Evolutionary conservation across 2,888 invertebrate species (phyloP), one percentile per base, ranked within the genome.

Genomic region (Acronicta alni): DNA sequence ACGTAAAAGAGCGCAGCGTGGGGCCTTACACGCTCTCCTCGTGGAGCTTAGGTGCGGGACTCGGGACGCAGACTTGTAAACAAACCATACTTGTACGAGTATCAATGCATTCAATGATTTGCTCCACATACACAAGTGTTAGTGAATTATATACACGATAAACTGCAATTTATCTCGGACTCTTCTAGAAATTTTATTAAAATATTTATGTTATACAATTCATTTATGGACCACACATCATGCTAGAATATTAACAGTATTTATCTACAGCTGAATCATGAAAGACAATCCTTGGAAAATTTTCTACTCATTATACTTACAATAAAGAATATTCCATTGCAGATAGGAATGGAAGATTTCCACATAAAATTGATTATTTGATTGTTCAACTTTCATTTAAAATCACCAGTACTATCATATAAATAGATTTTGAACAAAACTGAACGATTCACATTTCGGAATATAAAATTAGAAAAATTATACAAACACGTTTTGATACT

Each of bases 1-100:
- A 92, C 90, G 92, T 92, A 91, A 93, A 92, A 93, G 91, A 92
- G 89, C 93, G 88, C 93, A 89, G 91, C 90, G 84, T 88, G 93
- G 92, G 90, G 90, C 77, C 83, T 76, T 69, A 77, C 83, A 82
- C 80, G 80, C 77, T 84, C 83, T 84, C 53, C 41, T 55, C 51
- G 81, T 80, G 76, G 65, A 81, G 83, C 83, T 85, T 86, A 78
- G 76, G 74, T 73, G 80, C 67, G 63, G 51, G 72, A 46, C 26
- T 23, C 20, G 35, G 51, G 43, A 35, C 35, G 8, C 43, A n/a
- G 37, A 18, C 54, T 57, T 47, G 49, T 65, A 57, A 20, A 57
- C 71, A 54, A 26, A 41, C 46, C 18, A 18, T 15, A 30, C 30
- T 12, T 49, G 3, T 16, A 39, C 42, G 35, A 42, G 41, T 18